Evolutionary conservation across 2,888 invertebrate species (phyloP).

Genomic region (Artemia sinica): DNA sequence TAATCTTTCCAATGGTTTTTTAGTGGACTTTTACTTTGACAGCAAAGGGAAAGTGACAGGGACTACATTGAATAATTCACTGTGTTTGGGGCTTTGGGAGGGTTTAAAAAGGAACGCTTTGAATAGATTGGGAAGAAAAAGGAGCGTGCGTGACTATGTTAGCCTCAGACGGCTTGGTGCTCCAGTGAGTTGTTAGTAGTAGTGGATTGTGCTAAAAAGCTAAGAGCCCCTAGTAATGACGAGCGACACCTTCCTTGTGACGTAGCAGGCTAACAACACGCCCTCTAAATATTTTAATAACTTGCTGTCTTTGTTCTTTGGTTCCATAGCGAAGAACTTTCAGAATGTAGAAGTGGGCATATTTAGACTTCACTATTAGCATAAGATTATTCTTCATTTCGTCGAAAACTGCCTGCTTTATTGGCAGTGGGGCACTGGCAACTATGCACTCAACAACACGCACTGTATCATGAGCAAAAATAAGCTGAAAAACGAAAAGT

Average conservation of each 20-base stretch:
- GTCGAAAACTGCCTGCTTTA: conserved; percentile 47
- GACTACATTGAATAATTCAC: too few species aligned
- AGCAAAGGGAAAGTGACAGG: too few species aligned
- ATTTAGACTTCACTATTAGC: conserved; percentile 52
- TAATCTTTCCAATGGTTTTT: too few species aligned
- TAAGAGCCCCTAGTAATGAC: too few species aligned
- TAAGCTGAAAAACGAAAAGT: conserved; percentile 38
- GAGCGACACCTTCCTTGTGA: conserved; percentile 39
- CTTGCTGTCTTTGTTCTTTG: conserved; percentile 42
- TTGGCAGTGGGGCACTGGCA: conserved; percentile 47
- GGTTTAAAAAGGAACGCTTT: too few species aligned
- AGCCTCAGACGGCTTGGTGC: too few species aligned
- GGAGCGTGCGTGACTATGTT: too few species aligned
- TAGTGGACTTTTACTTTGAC: too few species aligned
- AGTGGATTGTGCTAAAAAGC: too few species aligned
- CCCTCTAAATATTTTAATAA: conserved; percentile 54
- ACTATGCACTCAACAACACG: conserved; percentile 73
- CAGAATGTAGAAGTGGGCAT: conserved; percentile 43
- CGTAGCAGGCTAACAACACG: conserved; percentile 56
- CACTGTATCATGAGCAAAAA: conserved; percentile 68
- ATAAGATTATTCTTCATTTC: conserved; percentile 53
- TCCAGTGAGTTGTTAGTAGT: too few species aligned
- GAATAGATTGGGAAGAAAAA: too few species aligned
- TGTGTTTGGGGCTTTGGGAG: background rate
- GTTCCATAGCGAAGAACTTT: conserved; percentile 64